Evolutionary conservation across 1,140 invertebrate species (phyloP).

Genomic region (Galendromus occidentalis): DNA sequence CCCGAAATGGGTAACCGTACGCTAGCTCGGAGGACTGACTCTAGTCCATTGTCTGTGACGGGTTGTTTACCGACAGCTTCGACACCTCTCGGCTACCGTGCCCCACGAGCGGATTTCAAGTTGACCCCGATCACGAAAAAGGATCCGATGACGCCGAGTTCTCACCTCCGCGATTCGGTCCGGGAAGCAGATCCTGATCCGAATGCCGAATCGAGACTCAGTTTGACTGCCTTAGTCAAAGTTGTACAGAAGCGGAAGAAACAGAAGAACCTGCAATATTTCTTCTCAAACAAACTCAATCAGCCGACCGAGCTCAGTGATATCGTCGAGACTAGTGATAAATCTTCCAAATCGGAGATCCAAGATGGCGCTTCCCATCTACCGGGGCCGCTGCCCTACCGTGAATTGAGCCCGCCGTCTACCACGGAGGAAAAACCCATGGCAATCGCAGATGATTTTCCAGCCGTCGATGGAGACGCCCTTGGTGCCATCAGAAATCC

Average conservation of each 20-base stretch:
- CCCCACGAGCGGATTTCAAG: too few relatives aligned
- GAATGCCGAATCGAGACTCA: neutral
- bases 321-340: neutral
- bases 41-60: too few relatives aligned
- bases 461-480: too few relatives aligned
- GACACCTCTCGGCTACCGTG: too few relatives aligned
- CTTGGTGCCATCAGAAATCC: neutral
- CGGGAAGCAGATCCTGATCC: neutral
- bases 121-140: neutral
- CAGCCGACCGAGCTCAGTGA: neutral
- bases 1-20: too few relatives aligned
- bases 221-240: neutral
- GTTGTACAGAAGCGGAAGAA: conserved; percentile 2
- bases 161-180: too few relatives aligned
- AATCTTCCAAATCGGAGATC: neutral
- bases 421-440: too few relatives aligned
- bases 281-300: neutral
- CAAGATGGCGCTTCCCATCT: neutral
- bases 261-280: conserved; percentile 7
- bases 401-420: neutral
- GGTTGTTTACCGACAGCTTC: too few relatives aligned
- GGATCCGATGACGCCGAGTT: neutral
- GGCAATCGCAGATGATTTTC: too few relatives aligned
- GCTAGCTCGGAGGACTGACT: too few relatives aligned
- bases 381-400: neutral